Conservation (phyloP, 1,140 invertebrate species). For the Panagrolaimus sp. region DNA sequence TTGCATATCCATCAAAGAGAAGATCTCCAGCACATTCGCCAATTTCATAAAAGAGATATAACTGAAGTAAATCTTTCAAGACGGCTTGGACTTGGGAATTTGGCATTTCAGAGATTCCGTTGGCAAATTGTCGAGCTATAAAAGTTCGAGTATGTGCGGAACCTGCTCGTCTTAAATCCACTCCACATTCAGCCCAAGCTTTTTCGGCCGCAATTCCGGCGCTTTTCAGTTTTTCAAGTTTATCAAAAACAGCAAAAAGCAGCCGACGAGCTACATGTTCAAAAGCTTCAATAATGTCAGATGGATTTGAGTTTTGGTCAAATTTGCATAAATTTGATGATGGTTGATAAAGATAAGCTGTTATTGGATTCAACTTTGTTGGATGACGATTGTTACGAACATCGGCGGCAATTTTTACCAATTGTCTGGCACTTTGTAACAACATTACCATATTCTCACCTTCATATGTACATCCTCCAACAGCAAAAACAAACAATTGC, state of each 20-base stretch:
- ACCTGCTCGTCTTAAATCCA: slow-evolving; percentile 35
- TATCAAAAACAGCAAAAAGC: slow-evolving; percentile 30
- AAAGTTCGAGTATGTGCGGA: slow-evolving; percentile 45
- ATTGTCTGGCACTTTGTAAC: slow-evolving; percentile 76
- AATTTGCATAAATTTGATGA: background rate
- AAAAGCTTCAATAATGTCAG: slow-evolving; percentile 46
- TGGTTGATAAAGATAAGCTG: slow-evolving; percentile 39
- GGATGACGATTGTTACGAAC: slow-evolving; percentile 9
- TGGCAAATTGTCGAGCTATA: slow-evolving; percentile 32
- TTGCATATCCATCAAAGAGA: slow-evolving; percentile 37
- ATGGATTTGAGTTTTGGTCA: background rate
- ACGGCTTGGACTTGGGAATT: slow-evolving; percentile 8
- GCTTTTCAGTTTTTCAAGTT: slow-evolving; percentile 23
- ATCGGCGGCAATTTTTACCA: slow-evolving; percentile 21
- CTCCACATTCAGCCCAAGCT: slow-evolving; percentile 46
- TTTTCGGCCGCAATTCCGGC: slow-evolving; percentile 34
- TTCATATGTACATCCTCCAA: slow-evolving; percentile 74
- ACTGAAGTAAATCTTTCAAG: slow-evolving; percentile 36
- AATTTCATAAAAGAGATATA: slow-evolving; percentile 46
- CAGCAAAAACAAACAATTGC: slow-evolving; percentile 72
- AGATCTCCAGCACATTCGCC: slow-evolving; percentile 34
- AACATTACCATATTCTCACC: slow-evolving; percentile 87
- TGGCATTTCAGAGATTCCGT: slow-evolving; percentile 27
- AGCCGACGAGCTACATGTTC: slow-evolving; percentile 57
- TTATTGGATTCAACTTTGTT: slow-evolving; percentile 2